Evolutionary conservation across 2,113 vertebrate genomes (phyloP).

Genomic region (Glaucomys volans): DNA sequence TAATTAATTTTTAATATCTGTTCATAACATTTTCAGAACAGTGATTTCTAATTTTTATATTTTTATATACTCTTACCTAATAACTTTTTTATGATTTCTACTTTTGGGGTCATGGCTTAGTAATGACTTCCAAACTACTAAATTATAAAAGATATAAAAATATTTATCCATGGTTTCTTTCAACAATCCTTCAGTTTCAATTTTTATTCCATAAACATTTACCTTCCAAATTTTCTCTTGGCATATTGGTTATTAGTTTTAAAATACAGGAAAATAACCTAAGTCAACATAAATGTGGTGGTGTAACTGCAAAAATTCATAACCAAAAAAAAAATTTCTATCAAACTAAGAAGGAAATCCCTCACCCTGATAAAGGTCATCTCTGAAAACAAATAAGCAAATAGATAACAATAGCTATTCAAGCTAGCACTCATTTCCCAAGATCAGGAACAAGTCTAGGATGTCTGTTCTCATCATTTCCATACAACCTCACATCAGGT

Average conservation of each 20-base stretch:
- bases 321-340: background rate
- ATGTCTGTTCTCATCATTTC: background rate
- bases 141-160: background rate
- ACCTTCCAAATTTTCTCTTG: slow-evolving; percentile 1
- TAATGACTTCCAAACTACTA: background rate
- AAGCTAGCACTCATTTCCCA: background rate
- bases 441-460: background rate
- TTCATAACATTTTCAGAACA: background rate
- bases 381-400: background rate
- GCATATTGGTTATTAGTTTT: slow-evolving; percentile 5
- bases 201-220: slow-evolving; percentile 26
- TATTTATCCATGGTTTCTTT: background rate
- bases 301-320: background rate
- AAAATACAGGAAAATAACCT: background rate
- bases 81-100: slow-evolving; percentile 35
- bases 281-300: background rate
- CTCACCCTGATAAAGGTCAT: background rate
- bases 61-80: slow-evolving; percentile 13
- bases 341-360: slow-evolving; percentile 10
- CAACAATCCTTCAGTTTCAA: slow-evolving; percentile 22
- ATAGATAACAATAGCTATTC: background rate
- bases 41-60: background rate
- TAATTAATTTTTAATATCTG: slow-evolving; percentile 13
- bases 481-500: background rate
- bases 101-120: background rate